Conservation (phyloP, 92 coral and sea anemone genomes). For the Palythoa heliodiscus region DNA sequence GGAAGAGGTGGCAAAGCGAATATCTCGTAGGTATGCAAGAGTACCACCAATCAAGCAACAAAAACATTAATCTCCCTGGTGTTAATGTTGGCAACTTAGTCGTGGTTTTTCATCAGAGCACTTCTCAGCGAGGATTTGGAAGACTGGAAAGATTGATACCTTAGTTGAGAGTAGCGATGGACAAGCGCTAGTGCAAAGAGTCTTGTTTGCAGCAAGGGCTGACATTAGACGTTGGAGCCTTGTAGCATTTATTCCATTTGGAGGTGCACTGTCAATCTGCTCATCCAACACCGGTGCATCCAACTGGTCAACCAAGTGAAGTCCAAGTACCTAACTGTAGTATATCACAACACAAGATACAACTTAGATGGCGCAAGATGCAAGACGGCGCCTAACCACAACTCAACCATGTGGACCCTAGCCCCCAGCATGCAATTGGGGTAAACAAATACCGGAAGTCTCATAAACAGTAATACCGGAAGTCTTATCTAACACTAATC, state of each 20-base stretch:
- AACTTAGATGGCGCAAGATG: no score
- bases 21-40: constrained; percentile 29
- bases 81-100: constrained; percentile 31
- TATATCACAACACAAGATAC: no score
- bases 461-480: no score
- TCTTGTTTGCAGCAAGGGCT: constrained; percentile 9
- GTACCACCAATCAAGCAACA: constrained; percentile 14
- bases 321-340: no score
- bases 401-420: no score
- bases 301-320: not conserved
- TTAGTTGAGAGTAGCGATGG: constrained; percentile 34
- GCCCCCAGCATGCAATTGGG: no score
- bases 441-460: no score
- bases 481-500: no score
- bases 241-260: constrained; percentile 25
- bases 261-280: constrained; percentile 23
- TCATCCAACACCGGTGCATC: constrained; percentile 7
- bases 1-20: constrained; percentile 46
- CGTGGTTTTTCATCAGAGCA: constrained; percentile 22
- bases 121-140: constrained; percentile 36
- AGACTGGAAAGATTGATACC: constrained; percentile 28
- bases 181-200: constrained; percentile 29
- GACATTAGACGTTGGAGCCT: constrained; percentile 9
- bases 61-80: constrained; percentile 13
- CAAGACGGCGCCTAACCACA: no score